phyloP scores from a whole-genome alignment of 2,888 invertebrate genomes.

The Pseudococcus jackbeardsleyi region DNA sequence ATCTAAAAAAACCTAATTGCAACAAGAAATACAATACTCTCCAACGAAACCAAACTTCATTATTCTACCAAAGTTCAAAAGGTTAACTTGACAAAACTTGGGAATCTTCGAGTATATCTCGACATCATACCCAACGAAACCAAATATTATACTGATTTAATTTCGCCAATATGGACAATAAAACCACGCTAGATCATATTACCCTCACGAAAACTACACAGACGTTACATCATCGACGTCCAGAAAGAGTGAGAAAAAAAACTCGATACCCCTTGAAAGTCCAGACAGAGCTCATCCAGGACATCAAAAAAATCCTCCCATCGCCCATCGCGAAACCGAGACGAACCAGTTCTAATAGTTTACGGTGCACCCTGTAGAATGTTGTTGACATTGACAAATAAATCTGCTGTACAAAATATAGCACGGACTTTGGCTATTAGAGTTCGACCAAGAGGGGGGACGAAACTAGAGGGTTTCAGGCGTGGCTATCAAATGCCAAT shows the following conservation, averaged over 20 bases:
- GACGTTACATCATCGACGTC: background rate
- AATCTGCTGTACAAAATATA: constrained; percentile 41
- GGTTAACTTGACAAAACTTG: background rate
- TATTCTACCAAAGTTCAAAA: background rate
- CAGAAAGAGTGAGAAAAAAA: background rate
- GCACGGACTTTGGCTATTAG: constrained; percentile 45
- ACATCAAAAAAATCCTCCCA: constrained; percentile 1
- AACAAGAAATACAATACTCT: background rate
- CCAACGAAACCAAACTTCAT: background rate
- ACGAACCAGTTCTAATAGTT: constrained; percentile 61
- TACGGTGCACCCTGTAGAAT: constrained; percentile 51
- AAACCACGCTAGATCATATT: constrained; percentile 23
- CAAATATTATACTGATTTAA: background rate
- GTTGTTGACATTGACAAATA: constrained; percentile 64
- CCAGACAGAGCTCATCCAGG: constrained; percentile 38
- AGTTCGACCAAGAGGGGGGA: constrained; percentile 12
- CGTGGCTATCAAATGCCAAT: constrained; percentile 64
- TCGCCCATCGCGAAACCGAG: background rate
- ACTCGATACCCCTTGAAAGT: constrained; percentile 37
- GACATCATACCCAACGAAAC: background rate
- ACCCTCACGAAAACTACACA: background rate
- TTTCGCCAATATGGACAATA: background rate
- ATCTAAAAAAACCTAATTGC: background rate
- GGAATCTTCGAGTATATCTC: background rate
- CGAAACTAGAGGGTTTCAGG: constrained; percentile 60